These are phyloP conservation scores for Orgyia antiqua DNA, from an alignment of 2,888 invertebrate species.

Conservation along the genomic window DNA sequence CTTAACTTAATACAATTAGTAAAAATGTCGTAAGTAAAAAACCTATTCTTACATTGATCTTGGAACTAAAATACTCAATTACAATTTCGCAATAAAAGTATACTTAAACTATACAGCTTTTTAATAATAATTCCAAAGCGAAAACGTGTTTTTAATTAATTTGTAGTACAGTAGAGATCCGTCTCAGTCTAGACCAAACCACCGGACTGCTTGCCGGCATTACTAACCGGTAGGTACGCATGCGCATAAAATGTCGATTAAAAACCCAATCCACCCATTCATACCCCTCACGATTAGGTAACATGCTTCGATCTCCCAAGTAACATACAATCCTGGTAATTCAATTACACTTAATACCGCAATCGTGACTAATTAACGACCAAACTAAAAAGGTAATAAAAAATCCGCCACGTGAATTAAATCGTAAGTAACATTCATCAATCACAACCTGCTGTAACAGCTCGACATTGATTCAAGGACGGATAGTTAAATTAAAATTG, in stretches of 20 bases:
- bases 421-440: constrained; percentile 9
- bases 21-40: too few relatives aligned
- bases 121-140: too few relatives aligned
- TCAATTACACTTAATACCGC: neutral
- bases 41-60: too few relatives aligned
- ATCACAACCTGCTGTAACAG: constrained; percentile 22
- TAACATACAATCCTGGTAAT: neutral
- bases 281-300: constrained; percentile 33
- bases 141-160: too few relatives aligned
- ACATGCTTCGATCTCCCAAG: constrained; percentile 26
- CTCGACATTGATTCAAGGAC: constrained; percentile 36
- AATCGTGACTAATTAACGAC: neutral
- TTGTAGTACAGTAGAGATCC: too few relatives aligned
- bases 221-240: too few relatives aligned
- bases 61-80: too few relatives aligned
- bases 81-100: too few relatives aligned
- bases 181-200: too few relatives aligned
- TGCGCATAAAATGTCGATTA: constrained; percentile 32
- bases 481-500: constrained; percentile 36
- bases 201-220: constrained; percentile 18
- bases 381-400: constrained; percentile 12
- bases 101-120: too few relatives aligned
- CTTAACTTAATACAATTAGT: too few relatives aligned
- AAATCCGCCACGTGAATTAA: constrained; percentile 16
- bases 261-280: constrained; percentile 46